Base-by-base conservation (phyloP, 2,888 invertebrate genomes). In the Drosophila imparisetae region DNA sequence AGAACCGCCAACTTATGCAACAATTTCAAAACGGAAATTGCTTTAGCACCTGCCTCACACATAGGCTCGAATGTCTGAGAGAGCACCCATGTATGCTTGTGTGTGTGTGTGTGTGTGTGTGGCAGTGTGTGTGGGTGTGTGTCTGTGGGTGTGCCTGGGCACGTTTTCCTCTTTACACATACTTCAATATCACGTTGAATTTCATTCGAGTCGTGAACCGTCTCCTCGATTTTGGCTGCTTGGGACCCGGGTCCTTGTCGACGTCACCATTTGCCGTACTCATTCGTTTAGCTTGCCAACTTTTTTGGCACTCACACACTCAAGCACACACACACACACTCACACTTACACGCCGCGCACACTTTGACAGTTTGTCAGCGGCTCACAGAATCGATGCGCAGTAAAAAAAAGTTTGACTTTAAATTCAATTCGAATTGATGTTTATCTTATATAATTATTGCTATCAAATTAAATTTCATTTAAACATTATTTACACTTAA, bases 1-100 rank as follows among this genome's bases (percentile, higher is more conserved):
- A 63, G 71, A 72, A 68, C 78, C 82, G 75, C 86, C 85, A 89
- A 89, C 87, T 87, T 90, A 89, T 90, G 90, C 87, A 89, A 90
- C 90, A 90, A 90, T 89, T 90, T 90, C 78, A 82, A 89, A 86
- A 79, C 89, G 89, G 89, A 89, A 89, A 89, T 89, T 89, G 90
- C 89, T 90, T 90, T 90, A 90, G 89, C 90, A 90, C 90, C 87
- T 90, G 90, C 80, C 89, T 67, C 85, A 78, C 62, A 72, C 66
- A 57, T 40, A 54, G 42, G 34, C 58, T 24, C 36, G 27, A 32
- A 42, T 18, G 58, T 62, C 54, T 55, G 60, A 48, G 66, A 61
- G 57, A 66, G 50, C 66, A 62, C 52, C 55, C 32, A 18, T 48
- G 58, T 48, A 55, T 53, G 63, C 59, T 54, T 36, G 21, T 48